Conservation (phyloP, 2,113 vertebrate species). For the Crotalus tigris region DNA sequence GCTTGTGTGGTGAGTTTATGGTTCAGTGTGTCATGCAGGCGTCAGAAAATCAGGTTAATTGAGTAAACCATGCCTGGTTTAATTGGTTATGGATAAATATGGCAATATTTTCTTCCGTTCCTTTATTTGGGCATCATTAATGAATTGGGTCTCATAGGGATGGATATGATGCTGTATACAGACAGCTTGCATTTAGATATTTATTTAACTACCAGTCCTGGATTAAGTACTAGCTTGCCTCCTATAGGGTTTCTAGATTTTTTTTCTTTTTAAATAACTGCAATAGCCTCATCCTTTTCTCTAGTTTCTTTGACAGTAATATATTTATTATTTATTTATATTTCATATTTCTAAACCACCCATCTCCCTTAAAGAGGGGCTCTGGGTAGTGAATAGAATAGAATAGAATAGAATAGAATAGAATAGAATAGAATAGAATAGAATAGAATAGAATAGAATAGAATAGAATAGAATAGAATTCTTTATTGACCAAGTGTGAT, state of each 20-base stretch:
- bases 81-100: not conserved
- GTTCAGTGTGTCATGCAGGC: not conserved
- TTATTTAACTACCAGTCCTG: not conserved
- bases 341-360: not conserved
- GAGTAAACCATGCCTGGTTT: not conserved
- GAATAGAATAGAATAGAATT: no score
- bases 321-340: not conserved
- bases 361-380: not conserved
- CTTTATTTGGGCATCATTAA: not conserved
- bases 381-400: not conserved
- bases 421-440: fast-evolving
- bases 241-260: not conserved
- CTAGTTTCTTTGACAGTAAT: not conserved
- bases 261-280: not conserved
- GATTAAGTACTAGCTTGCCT: not conserved
- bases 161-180: not conserved
- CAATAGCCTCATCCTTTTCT: not conserved
- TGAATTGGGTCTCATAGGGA: not conserved
- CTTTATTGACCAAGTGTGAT: not conserved
- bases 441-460: no score
- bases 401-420: not conserved
- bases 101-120: not conserved
- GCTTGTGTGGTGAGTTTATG: not conserved
- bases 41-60: not conserved
- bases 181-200: not conserved